These are phyloP conservation scores for Liodrosophila aerea DNA, from an alignment of 2,888 invertebrate genomes.

Conservation along the genomic window DNA sequence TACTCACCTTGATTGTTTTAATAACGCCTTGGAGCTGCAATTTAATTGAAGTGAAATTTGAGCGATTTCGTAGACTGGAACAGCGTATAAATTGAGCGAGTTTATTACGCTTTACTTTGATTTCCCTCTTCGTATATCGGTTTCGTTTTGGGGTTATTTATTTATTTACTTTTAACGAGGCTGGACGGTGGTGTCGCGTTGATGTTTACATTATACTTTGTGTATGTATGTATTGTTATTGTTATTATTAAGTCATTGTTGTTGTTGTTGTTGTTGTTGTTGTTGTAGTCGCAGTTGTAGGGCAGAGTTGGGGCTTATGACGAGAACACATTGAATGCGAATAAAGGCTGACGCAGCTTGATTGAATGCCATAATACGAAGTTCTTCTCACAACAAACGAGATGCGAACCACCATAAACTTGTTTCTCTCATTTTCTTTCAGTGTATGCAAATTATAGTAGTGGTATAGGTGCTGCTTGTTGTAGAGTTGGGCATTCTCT, in stretches of 20 bases:
- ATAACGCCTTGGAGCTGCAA: slow-evolving; percentile 52
- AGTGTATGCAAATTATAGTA: slow-evolving; percentile 23
- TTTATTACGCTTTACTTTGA: slow-evolving; percentile 8
- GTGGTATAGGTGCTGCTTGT: slow-evolving; percentile 12
- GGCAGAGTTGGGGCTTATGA: slow-evolving; percentile 28
- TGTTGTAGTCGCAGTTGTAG: slow-evolving; percentile 21
- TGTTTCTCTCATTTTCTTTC: slow-evolving; percentile 2
- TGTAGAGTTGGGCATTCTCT: slow-evolving; percentile 25
- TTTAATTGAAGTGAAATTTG: slow-evolving; percentile 24
- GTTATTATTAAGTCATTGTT: slow-evolving; percentile 14
- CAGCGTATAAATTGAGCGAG: not conserved
- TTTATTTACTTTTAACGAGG: slow-evolving; percentile 27
- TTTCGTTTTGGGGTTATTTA: slow-evolving; percentile 4
- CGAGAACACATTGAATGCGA: slow-evolving; percentile 51
- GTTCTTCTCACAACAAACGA: slow-evolving; percentile 19
- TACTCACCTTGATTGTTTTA: slow-evolving; percentile 58
- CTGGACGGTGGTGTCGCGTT: slow-evolving; percentile 58
- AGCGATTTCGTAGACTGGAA: slow-evolving; percentile 22
- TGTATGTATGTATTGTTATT: slow-evolving; percentile 14
- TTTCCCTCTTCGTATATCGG: slow-evolving; percentile 11
- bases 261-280: slow-evolving; percentile 15
- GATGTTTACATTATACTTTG: slow-evolving; percentile 15
- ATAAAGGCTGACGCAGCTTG: slow-evolving; percentile 56
- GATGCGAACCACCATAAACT: too few relatives aligned
- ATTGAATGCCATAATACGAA: slow-evolving; percentile 78